These are phyloP conservation scores for Hyperoplus immaculatus DNA, from an alignment of 2,797 vertebrate species.

Conservation along the genomic window DNA sequence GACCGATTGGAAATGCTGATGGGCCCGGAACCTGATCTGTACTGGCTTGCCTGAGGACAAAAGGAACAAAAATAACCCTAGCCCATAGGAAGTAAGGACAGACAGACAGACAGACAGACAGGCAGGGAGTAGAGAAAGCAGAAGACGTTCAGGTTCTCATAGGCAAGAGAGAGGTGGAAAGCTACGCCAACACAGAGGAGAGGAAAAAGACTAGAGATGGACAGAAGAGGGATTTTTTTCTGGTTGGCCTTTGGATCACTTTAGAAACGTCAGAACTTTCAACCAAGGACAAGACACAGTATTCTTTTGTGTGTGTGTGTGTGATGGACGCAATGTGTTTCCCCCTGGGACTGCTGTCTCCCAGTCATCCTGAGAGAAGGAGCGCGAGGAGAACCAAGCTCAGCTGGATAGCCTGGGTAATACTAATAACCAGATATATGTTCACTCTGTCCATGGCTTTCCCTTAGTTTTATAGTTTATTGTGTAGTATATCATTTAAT, in stretches of 20 bases:
- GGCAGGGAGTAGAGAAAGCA: conserved; percentile 33
- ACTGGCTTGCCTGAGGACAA: conserved; percentile 68
- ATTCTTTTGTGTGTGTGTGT: conserved; percentile 15
- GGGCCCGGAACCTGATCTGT: conserved; percentile 80
- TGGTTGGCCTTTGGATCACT: not conserved
- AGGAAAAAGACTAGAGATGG: conserved; percentile 12
- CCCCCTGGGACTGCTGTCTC: conserved; percentile 74
- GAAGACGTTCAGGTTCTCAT: conserved; percentile 34
- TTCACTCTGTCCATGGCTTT: conserved; percentile 9
- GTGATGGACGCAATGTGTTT: conserved; percentile 73
- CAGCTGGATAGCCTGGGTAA: conserved; percentile 79
- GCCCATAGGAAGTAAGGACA: conserved; percentile 45
- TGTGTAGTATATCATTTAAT: not conserved
- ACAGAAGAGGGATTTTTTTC: conserved; percentile 19
- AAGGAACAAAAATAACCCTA: conserved; percentile 80
- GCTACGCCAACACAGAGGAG: not conserved
- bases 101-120: not conserved
- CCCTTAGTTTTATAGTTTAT: not conserved
- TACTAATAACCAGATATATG: conserved; percentile 32
- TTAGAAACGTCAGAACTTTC: not conserved
- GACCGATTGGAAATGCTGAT: conserved; percentile 81
- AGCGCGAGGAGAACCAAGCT: conserved; percentile 63
- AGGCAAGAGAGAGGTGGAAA: conserved; percentile 14
- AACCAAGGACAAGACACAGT: conserved; percentile 23
- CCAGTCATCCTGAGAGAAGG: conserved; percentile 61